Evolutionary conservation across 1,140 invertebrate genomes (phyloP).

Genomic region (Bombus sibiricus): DNA sequence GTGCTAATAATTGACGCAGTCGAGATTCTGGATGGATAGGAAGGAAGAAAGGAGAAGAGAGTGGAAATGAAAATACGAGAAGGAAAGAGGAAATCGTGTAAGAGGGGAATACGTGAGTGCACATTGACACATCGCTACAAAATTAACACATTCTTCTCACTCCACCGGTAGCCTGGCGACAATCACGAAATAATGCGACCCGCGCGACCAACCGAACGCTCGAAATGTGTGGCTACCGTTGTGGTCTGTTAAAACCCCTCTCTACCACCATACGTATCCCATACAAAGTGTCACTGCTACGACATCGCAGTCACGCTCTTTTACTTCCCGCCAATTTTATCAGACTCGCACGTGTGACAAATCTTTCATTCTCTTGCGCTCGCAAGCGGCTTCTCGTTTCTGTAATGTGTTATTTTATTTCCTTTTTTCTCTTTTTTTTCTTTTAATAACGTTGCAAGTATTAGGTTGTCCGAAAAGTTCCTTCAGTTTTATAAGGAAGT

Average conservation of each 20-base stretch:
- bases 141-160: slow-evolving; percentile 81
- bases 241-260: slow-evolving; percentile 74
- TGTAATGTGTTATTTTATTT: too few relatives aligned
- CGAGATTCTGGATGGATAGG: neutral
- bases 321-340: neutral
- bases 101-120: slow-evolving; percentile 40
- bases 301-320: slow-evolving; percentile 18
- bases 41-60: neutral
- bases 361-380: neutral
- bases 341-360: neutral
- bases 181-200: slow-evolving; percentile 81
- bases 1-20: neutral
- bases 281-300: slow-evolving; percentile 46
- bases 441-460: too few relatives aligned
- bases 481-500: too few relatives aligned
- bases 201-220: slow-evolving; percentile 72
- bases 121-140: slow-evolving; percentile 79
- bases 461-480: too few relatives aligned
- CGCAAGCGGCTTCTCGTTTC: too few relatives aligned
- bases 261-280: slow-evolving; percentile 43
- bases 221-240: slow-evolving; percentile 79
- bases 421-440: accelerated
- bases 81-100: neutral
- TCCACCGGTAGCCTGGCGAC: slow-evolving; percentile 73
- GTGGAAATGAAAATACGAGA: neutral